These are phyloP conservation scores for Barypeithes pellucidus DNA, from an alignment of 2,888 invertebrate genomes.

Conservation along the genomic window DNA sequence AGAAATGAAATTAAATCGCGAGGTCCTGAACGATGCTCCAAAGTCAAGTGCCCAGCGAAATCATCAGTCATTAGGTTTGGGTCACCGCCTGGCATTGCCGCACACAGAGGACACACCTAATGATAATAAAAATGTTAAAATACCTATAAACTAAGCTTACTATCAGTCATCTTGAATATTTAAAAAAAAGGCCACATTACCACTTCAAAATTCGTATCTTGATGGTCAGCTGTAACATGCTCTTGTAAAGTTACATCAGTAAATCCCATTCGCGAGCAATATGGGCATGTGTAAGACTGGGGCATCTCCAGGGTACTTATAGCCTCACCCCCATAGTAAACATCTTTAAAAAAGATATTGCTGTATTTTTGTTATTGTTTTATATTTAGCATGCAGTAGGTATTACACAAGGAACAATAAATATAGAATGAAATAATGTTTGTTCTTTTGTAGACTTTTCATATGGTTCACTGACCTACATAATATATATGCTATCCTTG, in stretches of 20 bases:
- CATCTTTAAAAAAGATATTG: constrained; percentile 41
- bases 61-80: constrained; percentile 98
- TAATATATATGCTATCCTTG: too few species aligned
- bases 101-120: constrained; percentile 97
- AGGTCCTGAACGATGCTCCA: constrained; percentile 88
- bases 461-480: too few species aligned
- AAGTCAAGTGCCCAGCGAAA: constrained; percentile 95
- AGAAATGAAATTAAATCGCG: constrained; percentile 94
- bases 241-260: constrained; percentile 93
- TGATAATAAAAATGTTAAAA: constrained; percentile 57
- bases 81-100: constrained; percentile 96
- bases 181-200: constrained; percentile 68
- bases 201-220: constrained; percentile 93
- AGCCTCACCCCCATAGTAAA: constrained; percentile 92
- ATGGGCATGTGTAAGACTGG: constrained; percentile 97
- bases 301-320: constrained; percentile 91
- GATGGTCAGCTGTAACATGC: constrained; percentile 92
- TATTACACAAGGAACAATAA: too few species aligned
- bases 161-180: background rate
- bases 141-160: background rate
- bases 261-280: constrained; percentile 97
- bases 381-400: background rate
- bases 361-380: background rate
- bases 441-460: too few species aligned
- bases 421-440: too few species aligned